Evolutionary conservation across 2,888 invertebrate genomes (phyloP).

Genomic region (Lamellibrachia satsuma): DNA sequence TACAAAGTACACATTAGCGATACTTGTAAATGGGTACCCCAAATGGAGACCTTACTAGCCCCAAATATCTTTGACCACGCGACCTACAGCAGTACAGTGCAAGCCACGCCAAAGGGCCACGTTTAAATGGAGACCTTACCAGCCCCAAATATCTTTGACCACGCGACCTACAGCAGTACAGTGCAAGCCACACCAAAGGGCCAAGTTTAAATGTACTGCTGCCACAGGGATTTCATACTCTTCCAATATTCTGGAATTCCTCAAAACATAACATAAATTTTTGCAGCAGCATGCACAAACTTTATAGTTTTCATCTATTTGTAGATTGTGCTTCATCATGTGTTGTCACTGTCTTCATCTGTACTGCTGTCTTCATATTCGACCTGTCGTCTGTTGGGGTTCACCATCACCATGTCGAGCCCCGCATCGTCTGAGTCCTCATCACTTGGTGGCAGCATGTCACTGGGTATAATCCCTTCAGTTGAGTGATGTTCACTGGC

Average conservation of each 20-base stretch:
- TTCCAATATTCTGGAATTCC: background rate
- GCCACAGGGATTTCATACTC: background rate
- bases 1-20: too few relatives aligned
- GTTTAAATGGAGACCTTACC: background rate
- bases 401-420: background rate
- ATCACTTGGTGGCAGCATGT: background rate
- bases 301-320: background rate
- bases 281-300: background rate
- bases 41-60: background rate
- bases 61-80: background rate
- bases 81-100: background rate
- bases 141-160: background rate
- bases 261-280: background rate
- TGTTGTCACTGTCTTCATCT: conserved; percentile 6
- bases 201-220: background rate
- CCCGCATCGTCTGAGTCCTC: background rate
- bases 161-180: background rate
- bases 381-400: background rate
- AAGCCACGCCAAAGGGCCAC: background rate
- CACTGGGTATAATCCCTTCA: background rate
- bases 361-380: background rate
- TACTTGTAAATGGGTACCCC: too few relatives aligned
- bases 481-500: background rate
- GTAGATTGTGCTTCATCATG: background rate
- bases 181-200: background rate